Percentiles rank a stretch among this genome's conserved stretches.
Conservation (phyloP, 2,797 vertebrate genomes). For the Varecia variegata region DNA sequence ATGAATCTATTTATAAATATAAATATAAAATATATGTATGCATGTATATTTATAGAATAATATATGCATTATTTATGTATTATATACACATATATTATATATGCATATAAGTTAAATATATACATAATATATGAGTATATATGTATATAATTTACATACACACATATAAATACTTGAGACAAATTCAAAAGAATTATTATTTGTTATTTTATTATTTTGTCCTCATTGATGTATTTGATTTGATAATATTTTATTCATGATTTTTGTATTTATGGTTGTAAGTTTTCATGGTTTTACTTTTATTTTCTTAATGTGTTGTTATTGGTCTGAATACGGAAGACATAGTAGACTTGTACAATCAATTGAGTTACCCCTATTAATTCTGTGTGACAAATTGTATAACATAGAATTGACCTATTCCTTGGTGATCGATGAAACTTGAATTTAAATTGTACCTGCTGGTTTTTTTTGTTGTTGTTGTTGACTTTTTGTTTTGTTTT, state of each 20-base stretch:
- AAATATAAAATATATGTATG: background rate
- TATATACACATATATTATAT: background rate
- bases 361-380: background rate
- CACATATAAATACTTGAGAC: background rate
- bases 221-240: background rate
- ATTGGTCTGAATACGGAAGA: background rate
- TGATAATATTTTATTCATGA: background rate
- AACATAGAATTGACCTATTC: background rate
- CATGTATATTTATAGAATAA: background rate
- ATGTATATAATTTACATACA: background rate
- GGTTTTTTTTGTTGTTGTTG: too few relatives aligned
- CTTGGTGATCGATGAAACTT: background rate
- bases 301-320: background rate
- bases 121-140: background rate
- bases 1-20: background rate
- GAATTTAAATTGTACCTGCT: background rate
- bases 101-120: background rate
- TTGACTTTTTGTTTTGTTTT: too few relatives aligned
- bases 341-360: background rate
- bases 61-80: background rate
- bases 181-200: background rate
- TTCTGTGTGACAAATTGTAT: background rate
- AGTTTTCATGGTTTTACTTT: background rate
- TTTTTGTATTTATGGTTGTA: background rate
- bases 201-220: background rate